These are phyloP conservation scores for Entomobrya multifasciata DNA, from an alignment of 2,888 invertebrate species.

Conservation along the genomic window DNA sequence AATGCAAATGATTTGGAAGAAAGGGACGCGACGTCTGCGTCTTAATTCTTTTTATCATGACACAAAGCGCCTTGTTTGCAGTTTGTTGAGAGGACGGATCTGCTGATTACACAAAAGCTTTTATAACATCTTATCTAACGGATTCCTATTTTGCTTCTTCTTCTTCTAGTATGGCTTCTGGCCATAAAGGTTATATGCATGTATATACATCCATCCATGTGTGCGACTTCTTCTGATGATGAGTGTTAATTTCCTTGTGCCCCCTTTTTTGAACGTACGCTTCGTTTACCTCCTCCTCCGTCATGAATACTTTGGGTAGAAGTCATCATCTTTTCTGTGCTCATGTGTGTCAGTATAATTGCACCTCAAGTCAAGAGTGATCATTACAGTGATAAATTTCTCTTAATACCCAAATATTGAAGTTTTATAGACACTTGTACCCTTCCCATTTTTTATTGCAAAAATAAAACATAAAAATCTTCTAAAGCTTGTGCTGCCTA, in stretches of 20 bases:
- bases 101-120: constrained; percentile 6
- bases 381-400: constrained; percentile 29
- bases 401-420: background rate
- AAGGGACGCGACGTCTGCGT: too few relatives aligned
- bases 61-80: background rate
- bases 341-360: constrained; percentile 31
- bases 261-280: too few relatives aligned
- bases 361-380: background rate
- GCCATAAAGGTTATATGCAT: background rate
- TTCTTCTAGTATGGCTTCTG: background rate
- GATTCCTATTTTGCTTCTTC: constrained; percentile 1
- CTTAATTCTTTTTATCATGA: background rate
- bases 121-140: constrained; percentile 25
- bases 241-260: constrained; percentile 4
- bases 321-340: too few relatives aligned
- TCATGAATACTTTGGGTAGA: too few relatives aligned
- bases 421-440: background rate
- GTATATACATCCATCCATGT: background rate
- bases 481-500: too few relatives aligned
- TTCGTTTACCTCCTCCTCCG: too few relatives aligned
- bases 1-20: too few relatives aligned
- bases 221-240: background rate
- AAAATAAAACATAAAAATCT: too few relatives aligned
- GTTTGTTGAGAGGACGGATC: background rate
- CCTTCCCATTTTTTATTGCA: too few relatives aligned